Percentiles rank a stretch among this genome's conserved stretches.
These are phyloP conservation scores for Linepithema humile DNA, from an alignment of 1,140 invertebrate species.

Conservation along the genomic window DNA sequence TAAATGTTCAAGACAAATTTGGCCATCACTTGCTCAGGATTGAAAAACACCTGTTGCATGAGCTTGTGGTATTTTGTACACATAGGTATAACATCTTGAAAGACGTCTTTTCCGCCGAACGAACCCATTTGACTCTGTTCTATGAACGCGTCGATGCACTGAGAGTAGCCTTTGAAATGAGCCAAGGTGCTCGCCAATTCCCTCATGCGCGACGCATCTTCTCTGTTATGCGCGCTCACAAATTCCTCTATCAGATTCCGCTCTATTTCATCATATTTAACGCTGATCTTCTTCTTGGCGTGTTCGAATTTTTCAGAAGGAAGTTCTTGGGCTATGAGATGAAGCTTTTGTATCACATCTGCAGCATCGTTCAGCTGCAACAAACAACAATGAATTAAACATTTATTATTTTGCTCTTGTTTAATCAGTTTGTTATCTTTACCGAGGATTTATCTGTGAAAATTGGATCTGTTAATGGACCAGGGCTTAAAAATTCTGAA, in stretches of 20 bases:
- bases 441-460: constrained; percentile 95
- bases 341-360: constrained; percentile 99
- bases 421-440: constrained; percentile 63
- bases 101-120: constrained; percentile 93
- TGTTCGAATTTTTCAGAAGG: constrained; percentile 94
- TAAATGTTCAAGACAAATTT: constrained; percentile 99
- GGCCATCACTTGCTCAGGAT: constrained; percentile 98
- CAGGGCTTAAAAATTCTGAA: constrained; percentile 95
- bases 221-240: constrained; percentile 92
- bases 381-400: constrained; percentile 33
- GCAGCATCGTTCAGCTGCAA: constrained; percentile 96
- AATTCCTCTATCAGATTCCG: constrained; percentile 97
- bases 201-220: constrained; percentile 96
- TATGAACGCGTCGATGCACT: constrained; percentile 98
- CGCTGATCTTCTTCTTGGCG: constrained; percentile 94
- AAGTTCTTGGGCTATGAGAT: constrained; percentile 97
- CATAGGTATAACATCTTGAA: constrained; percentile 95
- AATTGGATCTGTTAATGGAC: constrained; percentile 92
- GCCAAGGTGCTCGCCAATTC: constrained; percentile 95
- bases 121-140: constrained; percentile 96
- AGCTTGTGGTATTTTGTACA: constrained; percentile 95
- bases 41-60: constrained; percentile 97
- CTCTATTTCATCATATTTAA: constrained; percentile 98
- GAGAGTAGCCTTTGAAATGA: constrained; percentile 98
- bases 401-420: background rate